Conservation (phyloP, 2,888 invertebrate genomes). For the Athalia circularis region DNA sequence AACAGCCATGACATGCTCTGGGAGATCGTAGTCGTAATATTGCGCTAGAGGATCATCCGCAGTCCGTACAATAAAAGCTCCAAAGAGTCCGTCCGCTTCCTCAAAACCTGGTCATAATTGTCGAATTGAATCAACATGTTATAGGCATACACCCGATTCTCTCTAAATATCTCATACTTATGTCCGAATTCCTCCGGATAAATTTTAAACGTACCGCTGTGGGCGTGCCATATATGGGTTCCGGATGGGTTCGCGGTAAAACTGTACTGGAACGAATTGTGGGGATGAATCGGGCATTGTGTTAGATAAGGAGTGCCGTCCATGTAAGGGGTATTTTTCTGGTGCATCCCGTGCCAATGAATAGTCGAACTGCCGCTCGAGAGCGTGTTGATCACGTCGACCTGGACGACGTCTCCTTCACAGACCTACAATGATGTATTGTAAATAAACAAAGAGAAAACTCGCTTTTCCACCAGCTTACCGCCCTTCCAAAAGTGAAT, state of each 20-base stretch:
- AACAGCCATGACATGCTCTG: conserved; percentile 74
- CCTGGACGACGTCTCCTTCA: conserved; percentile 73
- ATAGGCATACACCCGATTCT: not conserved
- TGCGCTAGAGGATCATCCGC: conserved; percentile 61
- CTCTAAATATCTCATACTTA: too few relatives aligned
- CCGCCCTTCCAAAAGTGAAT: not conserved
- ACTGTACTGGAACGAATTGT: conserved; percentile 68
- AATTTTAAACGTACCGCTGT: conserved; percentile 59
- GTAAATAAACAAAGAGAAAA: not conserved
- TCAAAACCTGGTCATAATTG: conserved; percentile 66
- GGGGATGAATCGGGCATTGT: conserved; percentile 73
- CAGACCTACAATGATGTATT: conserved; percentile 70
- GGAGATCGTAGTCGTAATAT: conserved; percentile 75
- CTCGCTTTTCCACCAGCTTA: not conserved
- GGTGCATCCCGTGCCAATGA: conserved; percentile 76
- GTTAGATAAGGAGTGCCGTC: conserved; percentile 74
- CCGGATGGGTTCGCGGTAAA: conserved; percentile 71
- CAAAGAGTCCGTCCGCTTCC: conserved; percentile 73
- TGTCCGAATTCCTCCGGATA: not conserved
- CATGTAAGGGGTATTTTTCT: conserved; percentile 70
- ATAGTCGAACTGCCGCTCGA: conserved; percentile 72
- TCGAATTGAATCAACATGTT: not conserved
- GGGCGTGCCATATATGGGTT: conserved; percentile 74
- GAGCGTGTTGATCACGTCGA: conserved; percentile 73
- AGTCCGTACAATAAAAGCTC: conserved; percentile 71